phyloP scores from a whole-genome alignment of 1,140 invertebrate genomes.

The Caenorhabditis elegans region DNA sequence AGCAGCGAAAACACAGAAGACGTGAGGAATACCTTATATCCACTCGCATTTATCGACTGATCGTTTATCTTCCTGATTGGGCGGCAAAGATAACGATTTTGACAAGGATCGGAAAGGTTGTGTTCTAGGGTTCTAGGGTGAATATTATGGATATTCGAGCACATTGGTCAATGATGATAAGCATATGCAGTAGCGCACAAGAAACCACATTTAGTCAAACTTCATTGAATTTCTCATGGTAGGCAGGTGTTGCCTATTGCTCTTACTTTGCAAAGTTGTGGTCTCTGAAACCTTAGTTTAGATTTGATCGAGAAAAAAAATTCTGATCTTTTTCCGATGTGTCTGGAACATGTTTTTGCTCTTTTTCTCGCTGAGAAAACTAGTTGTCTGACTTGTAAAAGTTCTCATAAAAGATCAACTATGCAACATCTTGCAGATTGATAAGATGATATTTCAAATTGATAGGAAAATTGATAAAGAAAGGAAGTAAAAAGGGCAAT shows the following conservation, averaged over 20 bases:
- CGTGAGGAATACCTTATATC: too few relatives aligned
- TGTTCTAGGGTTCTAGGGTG: too few relatives aligned
- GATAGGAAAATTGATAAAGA: not conserved
- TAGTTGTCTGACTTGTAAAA: too few relatives aligned
- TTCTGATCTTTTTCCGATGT: not conserved
- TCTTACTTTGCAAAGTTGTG: not conserved
- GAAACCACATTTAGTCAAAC: too few relatives aligned
- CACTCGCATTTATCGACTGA: constrained; percentile 10
- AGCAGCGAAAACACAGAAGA: not conserved
- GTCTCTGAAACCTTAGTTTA: not conserved
- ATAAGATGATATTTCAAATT: too few relatives aligned
- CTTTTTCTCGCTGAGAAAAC: too few relatives aligned
- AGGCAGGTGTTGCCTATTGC: not conserved
- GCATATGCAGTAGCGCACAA: too few relatives aligned
- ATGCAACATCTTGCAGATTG: not conserved
- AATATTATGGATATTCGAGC: too few relatives aligned
- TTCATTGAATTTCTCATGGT: not conserved
- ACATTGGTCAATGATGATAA: too few relatives aligned
- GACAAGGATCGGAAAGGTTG: not conserved
- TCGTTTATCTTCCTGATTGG: constrained; percentile 10
- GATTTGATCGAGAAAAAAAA: not conserved
- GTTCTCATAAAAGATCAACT: not conserved
- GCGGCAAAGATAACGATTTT: constrained; percentile 10
- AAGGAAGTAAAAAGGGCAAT: not conserved
- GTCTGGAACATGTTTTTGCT: not conserved